These are phyloP conservation scores for Euleptes europaea DNA, from an alignment of 2,113 vertebrate genomes.

Conservation along the genomic window DNA sequence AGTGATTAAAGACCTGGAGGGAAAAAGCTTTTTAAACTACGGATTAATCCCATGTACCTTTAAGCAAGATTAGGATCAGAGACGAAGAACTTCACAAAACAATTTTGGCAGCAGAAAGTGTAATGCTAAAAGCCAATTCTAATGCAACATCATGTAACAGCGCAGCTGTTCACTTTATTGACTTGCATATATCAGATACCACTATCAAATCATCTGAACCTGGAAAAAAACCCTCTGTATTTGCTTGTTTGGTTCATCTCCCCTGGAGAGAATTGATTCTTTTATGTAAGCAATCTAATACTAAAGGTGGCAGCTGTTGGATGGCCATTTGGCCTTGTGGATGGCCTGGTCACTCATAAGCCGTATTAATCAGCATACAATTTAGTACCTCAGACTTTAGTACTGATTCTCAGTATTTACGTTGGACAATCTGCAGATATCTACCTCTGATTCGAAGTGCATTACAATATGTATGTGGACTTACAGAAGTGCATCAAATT, in stretches of 20 bases:
- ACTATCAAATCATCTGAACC: neutral
- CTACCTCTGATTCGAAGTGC: neutral
- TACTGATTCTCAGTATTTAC: neutral
- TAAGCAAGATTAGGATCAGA: neutral
- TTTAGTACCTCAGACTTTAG: neutral
- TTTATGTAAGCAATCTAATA: neutral
- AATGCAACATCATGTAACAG: neutral
- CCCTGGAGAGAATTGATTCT: neutral
- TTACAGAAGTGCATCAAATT: neutral
- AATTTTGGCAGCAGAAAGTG: neutral
- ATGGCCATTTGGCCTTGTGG: neutral
- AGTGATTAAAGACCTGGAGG: neutral
- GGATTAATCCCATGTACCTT: neutral
- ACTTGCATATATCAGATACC: neutral
- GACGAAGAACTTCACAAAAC: neutral
- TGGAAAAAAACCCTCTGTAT: neutral
- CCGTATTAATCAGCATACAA: neutral
- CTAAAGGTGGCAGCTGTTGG: neutral
- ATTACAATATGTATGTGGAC: neutral
- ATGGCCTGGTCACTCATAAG: neutral
- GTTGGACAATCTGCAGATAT: neutral
- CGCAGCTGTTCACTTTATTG: neutral
- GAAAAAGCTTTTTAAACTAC: neutral
- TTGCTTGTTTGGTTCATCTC: neutral
- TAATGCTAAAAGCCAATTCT: neutral